Base-by-base conservation (phyloP, 37 sponge, comb jelly and placozoan genomes). In the Aphrocallistes beatrix region DNA sequence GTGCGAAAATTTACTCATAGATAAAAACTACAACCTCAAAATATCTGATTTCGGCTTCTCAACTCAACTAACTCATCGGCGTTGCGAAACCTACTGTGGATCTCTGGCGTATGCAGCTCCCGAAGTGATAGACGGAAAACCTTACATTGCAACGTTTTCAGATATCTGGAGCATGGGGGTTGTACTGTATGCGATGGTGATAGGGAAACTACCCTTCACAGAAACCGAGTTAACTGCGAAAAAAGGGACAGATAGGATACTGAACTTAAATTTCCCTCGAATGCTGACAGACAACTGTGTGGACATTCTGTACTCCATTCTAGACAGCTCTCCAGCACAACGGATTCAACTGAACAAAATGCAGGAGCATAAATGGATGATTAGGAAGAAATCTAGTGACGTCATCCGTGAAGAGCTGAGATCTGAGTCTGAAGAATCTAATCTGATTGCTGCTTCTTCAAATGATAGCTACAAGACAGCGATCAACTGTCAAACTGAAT, bases 121-220 rank as follows among this genome's bases (percentile, higher is more conserved):
- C 0, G 93, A 96, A 48, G 89, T 96, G 3, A 92, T 96, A 21
- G 75, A 89, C 9, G 97, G 97, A 25, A 48, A 93, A 48, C 94
- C 94, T 9, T 96, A 96, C 85, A 81, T 87, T 45, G 97, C 93
- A 16, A 81, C 82, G 38, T 82, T 48, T 13, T 88, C 97, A 39
- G 97, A 96, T 81, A 89, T 92, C 10, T 96, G 97, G 97, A 96
- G 97, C 84, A 88, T 96, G 90, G 97, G 97, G 30, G 90, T 95
- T 23, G 87, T 95, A 0, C 88, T 92, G 75, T 95, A 88, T 86
- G 95, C 95, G 28, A 95, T 95, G 95, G 91, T 91, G 34, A 82
- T 81, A 30, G 95, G 95, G 0, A 83, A 84, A 38, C 91, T 95
- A 0, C 95, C 95, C 0, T 95, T 95, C 90, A 94, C 91, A 34